Base-by-base conservation (phyloP, 2,113 vertebrate genomes). In the Antidorcas marsupialis region DNA sequence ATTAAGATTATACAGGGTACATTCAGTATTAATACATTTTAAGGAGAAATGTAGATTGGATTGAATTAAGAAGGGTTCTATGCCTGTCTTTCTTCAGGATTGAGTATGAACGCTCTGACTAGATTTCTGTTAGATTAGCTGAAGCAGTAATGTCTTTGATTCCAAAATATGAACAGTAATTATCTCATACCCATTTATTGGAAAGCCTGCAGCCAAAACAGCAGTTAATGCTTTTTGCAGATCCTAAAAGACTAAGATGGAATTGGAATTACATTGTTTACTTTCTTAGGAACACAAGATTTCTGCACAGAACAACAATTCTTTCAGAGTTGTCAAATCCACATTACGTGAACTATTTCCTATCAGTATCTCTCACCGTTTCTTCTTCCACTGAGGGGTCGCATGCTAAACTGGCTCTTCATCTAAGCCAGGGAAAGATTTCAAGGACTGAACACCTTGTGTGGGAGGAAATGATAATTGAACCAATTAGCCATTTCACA, bases 401-500 rank as follows among this genome's bases (percentile, higher is more conserved):
- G 27, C 39, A 33, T 39, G 13, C 11, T 64, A 67, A 83, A 23
- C 43, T 47, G 50, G 15, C 52, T 81, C 21, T 62, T 93, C 43
- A n/a, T 50, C 25, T 30, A 28, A 30, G 47, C 39, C 36, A 67
- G 39, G 30, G 76, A 81, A 76, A 60, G 39, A 64, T 50, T 50
- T 96, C 95, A 71, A 89, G 89, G 78, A 93, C 71, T 43, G 27
- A 89, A 74, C 50, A 71, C 59, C 52, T 78, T 76, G 45, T 90
- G 83, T 76, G 71, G 93, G 91, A 97, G 85, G 94, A 89, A 95
- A 92, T 27, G 64, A 95, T 93, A 92, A 79, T 93, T 87, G 95
- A 97, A 92, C 76, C 89, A 93, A 90, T 98, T 93, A 97, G 94
- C 87, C 86, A 55, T 67, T 97, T 97, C 45, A 59, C 91, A 96